Percentiles rank a stretch among this genome's conserved stretches.
These are phyloP conservation scores for Bombus fervidus DNA, from an alignment of 1,140 invertebrate genomes.

Conservation along the genomic window DNA sequence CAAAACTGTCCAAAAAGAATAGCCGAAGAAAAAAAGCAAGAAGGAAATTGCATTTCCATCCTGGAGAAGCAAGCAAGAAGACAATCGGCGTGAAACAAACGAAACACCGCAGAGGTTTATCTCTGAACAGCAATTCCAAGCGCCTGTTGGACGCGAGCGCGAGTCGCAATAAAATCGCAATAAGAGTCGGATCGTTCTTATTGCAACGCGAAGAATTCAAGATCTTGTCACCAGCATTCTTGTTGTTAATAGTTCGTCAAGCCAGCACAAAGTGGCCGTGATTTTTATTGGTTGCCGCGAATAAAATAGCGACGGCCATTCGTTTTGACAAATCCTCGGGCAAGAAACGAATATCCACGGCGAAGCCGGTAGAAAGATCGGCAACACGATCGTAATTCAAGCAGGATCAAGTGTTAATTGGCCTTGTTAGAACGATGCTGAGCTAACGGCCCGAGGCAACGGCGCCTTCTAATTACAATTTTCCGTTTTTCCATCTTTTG, in stretches of 20 bases:
- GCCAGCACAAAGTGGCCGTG: background rate
- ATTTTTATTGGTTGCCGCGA: slow-evolving; percentile 13
- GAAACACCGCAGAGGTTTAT: background rate
- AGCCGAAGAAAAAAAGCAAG: background rate
- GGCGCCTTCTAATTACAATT: slow-evolving; percentile 74
- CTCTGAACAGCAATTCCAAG: slow-evolving; percentile 2
- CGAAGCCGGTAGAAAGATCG: slow-evolving; percentile 50
- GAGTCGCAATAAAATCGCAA: slow-evolving; percentile 37
- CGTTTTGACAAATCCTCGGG: slow-evolving; percentile 31
- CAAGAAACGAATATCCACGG: slow-evolving; percentile 28
- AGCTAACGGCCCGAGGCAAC: slow-evolving; percentile 49
- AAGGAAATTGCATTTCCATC: background rate
- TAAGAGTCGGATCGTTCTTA: slow-evolving; percentile 20
- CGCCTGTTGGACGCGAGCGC: background rate
- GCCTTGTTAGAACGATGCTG: slow-evolving; percentile 66
- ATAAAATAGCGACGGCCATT: slow-evolving; percentile 3
- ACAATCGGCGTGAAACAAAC: slow-evolving; percentile 4
- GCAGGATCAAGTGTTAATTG: slow-evolving; percentile 77
- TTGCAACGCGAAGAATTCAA: slow-evolving; percentile 17
- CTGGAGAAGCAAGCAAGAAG: background rate
- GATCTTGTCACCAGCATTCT: slow-evolving; percentile 31
- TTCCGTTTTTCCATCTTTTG: slow-evolving; percentile 7
- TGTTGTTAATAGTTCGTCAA: slow-evolving; percentile 18
- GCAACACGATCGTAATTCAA: slow-evolving; percentile 72
- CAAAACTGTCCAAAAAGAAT: background rate